Percentiles rank a stretch among this genome's conserved stretches.
These are phyloP conservation scores for Elymnias hypermnestra DNA, from an alignment of 1,140 invertebrate genomes.

Conservation along the genomic window DNA sequence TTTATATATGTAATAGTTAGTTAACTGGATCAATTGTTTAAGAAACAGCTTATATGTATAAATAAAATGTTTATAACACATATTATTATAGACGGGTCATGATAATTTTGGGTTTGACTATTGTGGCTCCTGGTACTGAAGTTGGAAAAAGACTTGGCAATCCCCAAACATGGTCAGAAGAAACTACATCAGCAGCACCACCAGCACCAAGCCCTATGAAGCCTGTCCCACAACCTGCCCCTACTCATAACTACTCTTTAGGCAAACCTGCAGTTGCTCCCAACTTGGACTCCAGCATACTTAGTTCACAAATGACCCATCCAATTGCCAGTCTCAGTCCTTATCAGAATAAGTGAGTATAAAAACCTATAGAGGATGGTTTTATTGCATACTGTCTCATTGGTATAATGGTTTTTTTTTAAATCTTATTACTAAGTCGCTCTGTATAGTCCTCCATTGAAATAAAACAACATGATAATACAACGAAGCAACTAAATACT, in stretches of 20 bases:
- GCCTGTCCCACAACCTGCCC: slow-evolving; percentile 25
- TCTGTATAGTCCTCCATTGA: no score
- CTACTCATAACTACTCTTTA: slow-evolving; percentile 26
- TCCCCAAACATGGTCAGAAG: slow-evolving; percentile 78
- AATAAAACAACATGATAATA: no score
- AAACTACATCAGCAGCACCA: slow-evolving; percentile 33
- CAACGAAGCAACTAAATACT: no score
- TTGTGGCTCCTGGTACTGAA: slow-evolving; percentile 83
- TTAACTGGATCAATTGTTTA: no score
- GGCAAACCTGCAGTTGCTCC: slow-evolving; percentile 20
- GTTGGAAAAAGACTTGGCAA: slow-evolving; percentile 87
- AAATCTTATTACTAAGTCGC: no score
- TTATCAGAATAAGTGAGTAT: slow-evolving; percentile 91
- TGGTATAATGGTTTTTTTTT: no score
- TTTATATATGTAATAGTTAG: no score
- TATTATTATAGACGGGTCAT: slow-evolving; percentile 85
- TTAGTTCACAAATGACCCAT: slow-evolving; percentile 74
- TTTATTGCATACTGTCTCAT: no score
- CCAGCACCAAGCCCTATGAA: slow-evolving; percentile 29
- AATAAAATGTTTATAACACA: no score
- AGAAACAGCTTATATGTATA: no score
- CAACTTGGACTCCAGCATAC: slow-evolving; percentile 39
- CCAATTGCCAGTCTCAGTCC: slow-evolving; percentile 90
- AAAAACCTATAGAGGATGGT: no score
- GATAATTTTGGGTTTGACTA: slow-evolving; percentile 86